Conservation (phyloP, 1,140 invertebrate genomes). For the Zaprionus ghesquierei region DNA sequence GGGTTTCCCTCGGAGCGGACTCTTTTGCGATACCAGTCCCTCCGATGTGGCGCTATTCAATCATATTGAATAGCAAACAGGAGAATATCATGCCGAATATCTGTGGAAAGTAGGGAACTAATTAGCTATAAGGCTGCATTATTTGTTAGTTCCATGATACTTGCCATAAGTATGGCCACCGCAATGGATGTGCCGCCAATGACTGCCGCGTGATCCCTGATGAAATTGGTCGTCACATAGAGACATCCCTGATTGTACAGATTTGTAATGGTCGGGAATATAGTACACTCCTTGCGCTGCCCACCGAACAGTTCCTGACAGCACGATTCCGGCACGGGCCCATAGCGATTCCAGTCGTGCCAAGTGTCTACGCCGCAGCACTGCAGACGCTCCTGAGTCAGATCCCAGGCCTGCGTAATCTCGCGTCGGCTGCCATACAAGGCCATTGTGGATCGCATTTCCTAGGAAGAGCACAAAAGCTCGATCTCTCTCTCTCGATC, state of each 20-base stretch:
- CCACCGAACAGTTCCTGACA: slow-evolving; percentile 88
- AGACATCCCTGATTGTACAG: slow-evolving; percentile 90
- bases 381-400: slow-evolving; percentile 90
- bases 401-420: slow-evolving; percentile 92
- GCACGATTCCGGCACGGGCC: slow-evolving; percentile 90
- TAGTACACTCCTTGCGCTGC: slow-evolving; percentile 86
- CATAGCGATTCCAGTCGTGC: slow-evolving; percentile 91
- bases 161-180: slow-evolving; percentile 90
- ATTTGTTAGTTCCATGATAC: neutral
- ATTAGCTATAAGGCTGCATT: neutral
- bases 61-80: slow-evolving; percentile 88
- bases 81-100: slow-evolving; percentile 89
- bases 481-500: neutral
- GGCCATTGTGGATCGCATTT: slow-evolving; percentile 90
- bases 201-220: slow-evolving; percentile 90
- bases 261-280: slow-evolving; percentile 85
- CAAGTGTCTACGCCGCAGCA: slow-evolving; percentile 92
- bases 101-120: slow-evolving; percentile 29
- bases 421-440: slow-evolving; percentile 87
- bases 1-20: slow-evolving; percentile 40
- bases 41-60: slow-evolving; percentile 84
- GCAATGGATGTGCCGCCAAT: slow-evolving; percentile 91
- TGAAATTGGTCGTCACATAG: slow-evolving; percentile 87
- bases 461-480: slow-evolving; percentile 67
- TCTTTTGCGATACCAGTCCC: neutral